A percentile compares a stretch with the other conserved stretches of the same genome.
These are phyloP conservation scores for Chlorospingus flavigularis DNA, from an alignment of 2,797 vertebrate genomes.

Conservation along the genomic window DNA sequence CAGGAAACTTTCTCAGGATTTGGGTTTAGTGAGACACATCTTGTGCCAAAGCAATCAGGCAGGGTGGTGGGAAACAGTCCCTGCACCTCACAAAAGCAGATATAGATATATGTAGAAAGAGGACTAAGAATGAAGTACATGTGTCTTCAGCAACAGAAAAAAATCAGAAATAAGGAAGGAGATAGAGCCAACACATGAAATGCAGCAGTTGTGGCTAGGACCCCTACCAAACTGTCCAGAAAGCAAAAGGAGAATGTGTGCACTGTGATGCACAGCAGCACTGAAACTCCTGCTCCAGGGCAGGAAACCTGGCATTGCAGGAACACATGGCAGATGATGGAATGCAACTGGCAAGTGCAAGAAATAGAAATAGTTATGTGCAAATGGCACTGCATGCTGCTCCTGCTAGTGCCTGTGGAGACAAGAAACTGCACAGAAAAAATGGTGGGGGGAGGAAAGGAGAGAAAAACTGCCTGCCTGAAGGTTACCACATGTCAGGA, in stretches of 20 bases:
- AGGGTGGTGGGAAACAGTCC: not conserved
- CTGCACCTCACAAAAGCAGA: not conserved
- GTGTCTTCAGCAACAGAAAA: not conserved
- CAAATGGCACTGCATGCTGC: not conserved
- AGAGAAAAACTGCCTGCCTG: not conserved
- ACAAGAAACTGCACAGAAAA: not conserved
- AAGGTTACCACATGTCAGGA: not conserved
- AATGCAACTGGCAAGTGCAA: not conserved
- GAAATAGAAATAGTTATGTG: not conserved
- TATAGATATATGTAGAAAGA: not conserved
- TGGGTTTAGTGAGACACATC: not conserved
- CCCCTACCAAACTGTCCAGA: not conserved
- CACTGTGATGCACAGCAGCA: not conserved
- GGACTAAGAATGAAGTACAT: not conserved
- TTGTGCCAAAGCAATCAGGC: not conserved
- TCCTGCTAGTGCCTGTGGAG: not conserved
- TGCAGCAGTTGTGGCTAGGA: not conserved
- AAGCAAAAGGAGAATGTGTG: not conserved
- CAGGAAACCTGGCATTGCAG: not conserved
- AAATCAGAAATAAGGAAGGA: not conserved
- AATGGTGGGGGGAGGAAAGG: fast-evolving
- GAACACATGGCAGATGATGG: not conserved
- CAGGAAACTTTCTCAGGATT: not conserved
- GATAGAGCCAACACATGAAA: not conserved
- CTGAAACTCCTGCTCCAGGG: not conserved